Evolutionary conservation across 2,797 vertebrate genomes (phyloP).

Genomic region (Anguilla megastoma): DNA sequence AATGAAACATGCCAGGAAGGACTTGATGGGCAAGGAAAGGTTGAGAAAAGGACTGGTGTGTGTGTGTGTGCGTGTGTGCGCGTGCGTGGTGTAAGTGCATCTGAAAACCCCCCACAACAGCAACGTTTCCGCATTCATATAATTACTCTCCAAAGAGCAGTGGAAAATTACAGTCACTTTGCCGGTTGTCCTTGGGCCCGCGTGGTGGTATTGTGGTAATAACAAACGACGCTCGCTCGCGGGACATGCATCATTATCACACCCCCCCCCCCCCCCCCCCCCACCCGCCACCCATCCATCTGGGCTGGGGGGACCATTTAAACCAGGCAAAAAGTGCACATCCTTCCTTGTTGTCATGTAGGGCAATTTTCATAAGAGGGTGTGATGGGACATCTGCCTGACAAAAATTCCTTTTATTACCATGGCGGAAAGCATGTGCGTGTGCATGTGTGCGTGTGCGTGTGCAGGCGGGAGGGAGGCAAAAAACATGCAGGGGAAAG

Average conservation of each 20-base stretch:
- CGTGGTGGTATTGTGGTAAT: slow-evolving; percentile 58
- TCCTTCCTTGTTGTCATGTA: slow-evolving; percentile 59
- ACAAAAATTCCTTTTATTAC: slow-evolving; percentile 68
- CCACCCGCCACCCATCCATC: slow-evolving; percentile 58
- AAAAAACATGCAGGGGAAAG: slow-evolving; percentile 69
- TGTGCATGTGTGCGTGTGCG: slow-evolving; percentile 30
- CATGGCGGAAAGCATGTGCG: slow-evolving; percentile 63
- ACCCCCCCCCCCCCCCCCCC: slow-evolving; percentile 46
- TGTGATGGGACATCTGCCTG: slow-evolving; percentile 66
- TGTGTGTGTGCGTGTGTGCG: slow-evolving; percentile 33
- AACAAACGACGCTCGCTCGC: slow-evolving; percentile 59
- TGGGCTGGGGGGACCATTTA: slow-evolving; percentile 64
- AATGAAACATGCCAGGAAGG: slow-evolving; percentile 28
- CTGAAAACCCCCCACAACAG: slow-evolving; percentile 57
- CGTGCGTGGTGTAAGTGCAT: slow-evolving; percentile 29
- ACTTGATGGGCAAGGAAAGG: not conserved
- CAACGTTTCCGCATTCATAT: slow-evolving; percentile 59
- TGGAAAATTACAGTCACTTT: slow-evolving; percentile 59
- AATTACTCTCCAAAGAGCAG: slow-evolving; percentile 67
- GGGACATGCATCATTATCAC: slow-evolving; percentile 74
- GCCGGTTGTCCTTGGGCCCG: slow-evolving; percentile 76
- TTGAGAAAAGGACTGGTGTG: slow-evolving; percentile 19
- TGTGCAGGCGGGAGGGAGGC: not conserved
- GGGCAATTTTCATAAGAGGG: slow-evolving; percentile 75
- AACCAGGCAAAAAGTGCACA: slow-evolving; percentile 63